These are phyloP conservation scores for Baryphthengus martii DNA, from an alignment of 2,113 vertebrate genomes.

Conservation along the genomic window DNA sequence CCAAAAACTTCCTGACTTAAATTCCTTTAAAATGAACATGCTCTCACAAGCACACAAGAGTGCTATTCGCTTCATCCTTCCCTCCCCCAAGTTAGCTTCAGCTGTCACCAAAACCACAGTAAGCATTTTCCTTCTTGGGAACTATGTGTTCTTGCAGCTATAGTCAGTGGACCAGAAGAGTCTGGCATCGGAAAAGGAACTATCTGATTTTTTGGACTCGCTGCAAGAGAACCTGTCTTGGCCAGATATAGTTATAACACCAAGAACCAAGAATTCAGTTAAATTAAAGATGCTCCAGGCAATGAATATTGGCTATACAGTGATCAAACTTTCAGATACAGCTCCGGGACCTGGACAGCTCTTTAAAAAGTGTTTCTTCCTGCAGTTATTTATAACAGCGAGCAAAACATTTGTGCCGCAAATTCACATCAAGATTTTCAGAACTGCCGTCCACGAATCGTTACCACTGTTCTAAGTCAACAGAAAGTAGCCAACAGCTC, in stretches of 20 bases:
- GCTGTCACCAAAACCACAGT: conserved; percentile 50
- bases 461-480: not conserved
- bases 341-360: not conserved
- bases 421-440: not conserved
- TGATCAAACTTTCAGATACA: not conserved
- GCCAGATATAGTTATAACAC: not conserved
- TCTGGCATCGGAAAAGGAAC: not conserved
- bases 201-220: conserved; percentile 38
- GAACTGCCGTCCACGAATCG: not conserved
- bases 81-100: conserved; percentile 21
- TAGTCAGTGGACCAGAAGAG: conserved; percentile 47
- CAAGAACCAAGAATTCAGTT: not conserved
- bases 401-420: not conserved
- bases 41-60: not conserved
- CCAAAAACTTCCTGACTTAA: not conserved
- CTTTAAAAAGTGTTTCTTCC: not conserved
- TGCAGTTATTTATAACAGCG: not conserved
- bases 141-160: conserved; percentile 48
- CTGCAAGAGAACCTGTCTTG: conserved; percentile 28
- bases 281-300: not conserved
- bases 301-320: not conserved
- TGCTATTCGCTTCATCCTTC: not conserved
- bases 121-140: conserved; percentile 58
- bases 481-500: not conserved
- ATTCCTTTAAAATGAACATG: not conserved